A percentile compares a stretch with the other conserved stretches of the same genome.
Evolutionary conservation across 2,797 vertebrate genomes (phyloP).

Genomic region (Anolis apletophallus): DNA sequence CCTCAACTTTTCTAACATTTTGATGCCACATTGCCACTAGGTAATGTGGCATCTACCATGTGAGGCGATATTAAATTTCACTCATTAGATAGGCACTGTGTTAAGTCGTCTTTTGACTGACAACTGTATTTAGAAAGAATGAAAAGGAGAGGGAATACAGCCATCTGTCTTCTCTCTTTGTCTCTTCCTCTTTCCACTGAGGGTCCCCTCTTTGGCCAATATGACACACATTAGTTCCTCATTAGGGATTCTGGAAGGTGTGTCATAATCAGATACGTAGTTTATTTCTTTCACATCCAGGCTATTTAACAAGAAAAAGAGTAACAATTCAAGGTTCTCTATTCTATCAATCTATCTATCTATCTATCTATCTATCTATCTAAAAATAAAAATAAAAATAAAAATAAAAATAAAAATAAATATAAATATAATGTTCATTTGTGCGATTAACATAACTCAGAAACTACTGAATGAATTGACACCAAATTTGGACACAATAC

Average conservation of each 20-base stretch:
- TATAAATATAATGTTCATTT: no score
- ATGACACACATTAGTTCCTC: not conserved
- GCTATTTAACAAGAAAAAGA: no score
- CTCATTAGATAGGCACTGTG: not conserved
- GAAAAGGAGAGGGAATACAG: not conserved
- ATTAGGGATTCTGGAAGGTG: not conserved
- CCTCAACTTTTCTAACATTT: not conserved
- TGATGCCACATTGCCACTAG: not conserved
- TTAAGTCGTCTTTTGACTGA: not conserved
- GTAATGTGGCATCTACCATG: not conserved
- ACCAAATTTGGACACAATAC: no score
- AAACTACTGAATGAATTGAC: no score
- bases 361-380: no score
- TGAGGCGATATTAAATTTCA: not conserved
- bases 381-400: no score
- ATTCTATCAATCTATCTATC: no score
- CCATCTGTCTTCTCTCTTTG: not conserved
- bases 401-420: no score
- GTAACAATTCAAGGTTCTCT: no score
- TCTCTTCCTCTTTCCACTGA: not conserved
- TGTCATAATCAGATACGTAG: no score
- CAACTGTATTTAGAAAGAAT: not conserved
- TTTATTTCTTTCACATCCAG: no score
- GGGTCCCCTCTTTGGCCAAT: not conserved
- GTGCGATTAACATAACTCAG: no score